These are phyloP conservation scores for Lamproptera curius DNA, from an alignment of 2,888 invertebrate species.

Conservation along the genomic window DNA sequence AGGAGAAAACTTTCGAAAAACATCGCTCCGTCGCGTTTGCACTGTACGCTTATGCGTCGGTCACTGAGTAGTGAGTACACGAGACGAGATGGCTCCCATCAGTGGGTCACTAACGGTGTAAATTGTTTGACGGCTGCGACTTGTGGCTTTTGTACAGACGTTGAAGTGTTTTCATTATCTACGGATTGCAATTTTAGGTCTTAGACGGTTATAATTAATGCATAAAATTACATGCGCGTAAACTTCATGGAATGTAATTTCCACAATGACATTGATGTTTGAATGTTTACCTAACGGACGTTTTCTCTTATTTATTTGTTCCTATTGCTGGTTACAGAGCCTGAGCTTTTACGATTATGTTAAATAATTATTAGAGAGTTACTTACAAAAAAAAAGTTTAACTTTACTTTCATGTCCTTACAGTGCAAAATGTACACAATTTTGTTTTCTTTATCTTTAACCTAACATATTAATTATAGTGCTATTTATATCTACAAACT, in stretches of 20 bases:
- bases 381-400: neutral
- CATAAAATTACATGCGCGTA: constrained; percentile 5
- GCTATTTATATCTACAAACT: no score
- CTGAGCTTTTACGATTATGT: no score
- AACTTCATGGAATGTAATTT: neutral
- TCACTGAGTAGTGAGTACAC: constrained; percentile 44
- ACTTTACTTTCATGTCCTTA: no score
- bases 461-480: no score
- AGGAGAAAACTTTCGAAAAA: constrained; percentile 69
- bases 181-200: constrained; percentile 17
- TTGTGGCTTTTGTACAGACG: constrained; percentile 16
- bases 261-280: constrained; percentile 1
- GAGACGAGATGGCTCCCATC: constrained; percentile 33
- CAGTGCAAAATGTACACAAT: no score
- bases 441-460: no score
- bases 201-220: constrained; percentile 9
- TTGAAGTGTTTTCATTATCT: neutral
- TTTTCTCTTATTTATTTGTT: no score
- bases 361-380: neutral
- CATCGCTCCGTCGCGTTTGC: constrained; percentile 54
- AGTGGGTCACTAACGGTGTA: constrained; percentile 68
- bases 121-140: constrained; percentile 28
- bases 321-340: no score
- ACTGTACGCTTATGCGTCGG: constrained; percentile 41
- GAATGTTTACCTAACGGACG: neutral